A percentile compares a stretch with the other conserved stretches of the same genome.
Evolutionary conservation across 2,797 vertebrate species (phyloP).

Genomic region (Rhincodon typus): DNA sequence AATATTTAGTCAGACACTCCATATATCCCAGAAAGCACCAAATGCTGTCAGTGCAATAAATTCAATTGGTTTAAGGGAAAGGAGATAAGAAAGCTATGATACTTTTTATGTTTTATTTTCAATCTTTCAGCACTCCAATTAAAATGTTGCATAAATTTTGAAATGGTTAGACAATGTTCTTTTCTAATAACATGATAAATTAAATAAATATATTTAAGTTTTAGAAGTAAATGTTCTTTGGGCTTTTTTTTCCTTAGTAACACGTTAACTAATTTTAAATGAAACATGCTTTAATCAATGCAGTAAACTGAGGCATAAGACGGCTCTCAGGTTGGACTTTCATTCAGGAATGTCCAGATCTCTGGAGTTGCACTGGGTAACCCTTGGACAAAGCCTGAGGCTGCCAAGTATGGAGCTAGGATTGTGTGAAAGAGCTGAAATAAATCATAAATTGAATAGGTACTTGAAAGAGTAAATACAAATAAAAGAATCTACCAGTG

Average conservation of each 20-base stretch:
- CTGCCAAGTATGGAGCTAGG: too few species aligned
- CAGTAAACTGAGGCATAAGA: not conserved
- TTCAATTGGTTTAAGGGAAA: not conserved
- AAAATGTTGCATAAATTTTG: not conserved
- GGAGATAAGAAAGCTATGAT: not conserved
- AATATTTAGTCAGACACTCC: not conserved
- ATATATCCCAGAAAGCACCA: not conserved
- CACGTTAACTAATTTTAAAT: not conserved
- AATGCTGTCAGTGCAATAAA: not conserved
- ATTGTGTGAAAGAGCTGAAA: too few species aligned
- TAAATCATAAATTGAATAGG: not conserved
- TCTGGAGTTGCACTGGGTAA: too few species aligned
- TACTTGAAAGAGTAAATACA: not conserved
- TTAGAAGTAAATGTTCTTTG: not conserved
- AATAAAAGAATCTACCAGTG: too few species aligned
- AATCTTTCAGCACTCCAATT: too few species aligned
- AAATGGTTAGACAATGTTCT: not conserved
- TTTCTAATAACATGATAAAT: not conserved
- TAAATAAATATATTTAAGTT: not conserved
- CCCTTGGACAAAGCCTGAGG: too few species aligned
- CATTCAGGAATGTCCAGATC: too few species aligned
- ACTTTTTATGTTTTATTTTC: not conserved
- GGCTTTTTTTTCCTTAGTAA: not conserved
- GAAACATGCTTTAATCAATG: not conserved
- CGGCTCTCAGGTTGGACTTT: too few species aligned